Base-by-base conservation (phyloP, 2,113 vertebrate genomes). In the Microcebus ravelobensis region DNA sequence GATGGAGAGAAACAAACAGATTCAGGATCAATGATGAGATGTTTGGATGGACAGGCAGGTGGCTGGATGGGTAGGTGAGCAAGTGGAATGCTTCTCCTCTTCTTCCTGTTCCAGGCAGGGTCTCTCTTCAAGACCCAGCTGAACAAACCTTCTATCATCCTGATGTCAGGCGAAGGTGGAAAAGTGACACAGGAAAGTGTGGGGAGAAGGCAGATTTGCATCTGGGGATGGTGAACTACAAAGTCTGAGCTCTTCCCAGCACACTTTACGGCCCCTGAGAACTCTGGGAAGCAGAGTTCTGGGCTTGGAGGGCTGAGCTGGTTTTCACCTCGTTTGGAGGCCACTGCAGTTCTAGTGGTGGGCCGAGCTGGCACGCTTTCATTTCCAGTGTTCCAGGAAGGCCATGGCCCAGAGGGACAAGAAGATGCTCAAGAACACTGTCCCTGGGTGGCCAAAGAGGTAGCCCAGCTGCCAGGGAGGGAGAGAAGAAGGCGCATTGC, bases 331-430 rank as follows among this genome's bases (percentile, higher is more conserved):
- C 99, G 88, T 99, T 27, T 99, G 98, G 97, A 99, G 99, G 96
- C 99, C 98, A 97, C 99, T 98, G 96, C 98, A 99, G 98, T 99
- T 98, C 99, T 99, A 99, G 98, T 98, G 98, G 95, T 99, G 98
- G 36, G 99, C 98, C 96, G 99, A 90, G 1, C 98, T 99, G 87
- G 98, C 98, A 80, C 99, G 99, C 96, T 99, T 99, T 86, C 98
- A 82, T 89, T 99, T 99, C 99, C 99, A 99, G 98, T 98, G 99
- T 96, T 99, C 99, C 96, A 99, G 95, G 96, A 99, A 99, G 65
- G 98, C 98, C 36, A 98, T 98, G 0, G 99, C 98, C 99, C 99
- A 98, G 96, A 99, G 99, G 70, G 99, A 99, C 98, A 99, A 98
- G 98, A 99, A 99, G 50, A 99, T 98, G 85, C 99, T 99, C 98